A percentile compares a stretch with the other conserved stretches of the same genome.
phyloP scores from a whole-genome alignment of 2,797 vertebrate species.

The Pantherophis alleghaniensis region DNA sequence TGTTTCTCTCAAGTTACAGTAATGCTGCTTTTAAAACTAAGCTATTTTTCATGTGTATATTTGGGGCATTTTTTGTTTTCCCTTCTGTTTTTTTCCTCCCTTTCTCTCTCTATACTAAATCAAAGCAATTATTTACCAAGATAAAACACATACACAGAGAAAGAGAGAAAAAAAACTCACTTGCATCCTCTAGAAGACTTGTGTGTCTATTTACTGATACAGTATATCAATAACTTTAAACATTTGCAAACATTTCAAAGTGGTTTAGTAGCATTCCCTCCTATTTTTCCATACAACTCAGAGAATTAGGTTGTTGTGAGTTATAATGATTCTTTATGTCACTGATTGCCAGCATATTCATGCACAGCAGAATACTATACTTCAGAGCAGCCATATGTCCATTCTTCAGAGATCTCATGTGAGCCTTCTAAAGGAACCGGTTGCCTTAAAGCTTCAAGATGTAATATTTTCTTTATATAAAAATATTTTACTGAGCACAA shows the following conservation, averaged over 20 bases:
- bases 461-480: not conserved
- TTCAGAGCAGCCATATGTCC: not conserved
- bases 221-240: not conserved
- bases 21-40: not conserved
- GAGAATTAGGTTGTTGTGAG: not conserved
- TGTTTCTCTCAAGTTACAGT: not conserved
- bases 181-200: not conserved
- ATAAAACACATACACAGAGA: accelerated
- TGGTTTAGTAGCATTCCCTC: not conserved
- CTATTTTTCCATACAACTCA: not conserved
- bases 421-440: not conserved
- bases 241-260: not conserved
- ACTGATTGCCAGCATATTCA: not conserved
- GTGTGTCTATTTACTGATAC: not conserved
- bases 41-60: not conserved
- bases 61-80: not conserved
- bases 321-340: not conserved
- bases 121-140: not conserved
- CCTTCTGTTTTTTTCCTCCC: not conserved
- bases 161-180: not conserved
- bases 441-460: not conserved
- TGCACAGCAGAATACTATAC: not conserved
- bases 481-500: not conserved
- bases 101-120: not conserved
- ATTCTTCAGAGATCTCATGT: not conserved